A percentile compares a stretch with the other conserved stretches of the same genome.
phyloP scores from a whole-genome alignment of 2,888 invertebrate species.

The Syrista parreyssii region DNA sequence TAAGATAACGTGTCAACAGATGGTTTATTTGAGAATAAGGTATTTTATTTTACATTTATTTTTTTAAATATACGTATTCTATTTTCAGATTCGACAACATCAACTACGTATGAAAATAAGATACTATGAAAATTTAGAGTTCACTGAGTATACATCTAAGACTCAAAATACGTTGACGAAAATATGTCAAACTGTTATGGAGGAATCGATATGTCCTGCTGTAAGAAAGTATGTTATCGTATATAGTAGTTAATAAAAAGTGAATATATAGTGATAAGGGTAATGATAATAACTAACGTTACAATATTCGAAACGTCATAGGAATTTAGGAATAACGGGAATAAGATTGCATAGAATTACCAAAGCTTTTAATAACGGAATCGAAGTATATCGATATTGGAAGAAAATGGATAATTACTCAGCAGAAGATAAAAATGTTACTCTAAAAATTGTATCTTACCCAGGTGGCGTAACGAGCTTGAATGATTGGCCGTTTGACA shows the following conservation, averaged over 20 bases:
- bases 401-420: background rate
- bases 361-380: conserved; percentile 29
- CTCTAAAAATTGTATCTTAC: conserved; percentile 24
- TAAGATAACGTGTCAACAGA: background rate
- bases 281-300: background rate
- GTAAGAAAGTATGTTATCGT: conserved; percentile 22
- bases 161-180: conserved; percentile 19
- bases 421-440: conserved; percentile 6
- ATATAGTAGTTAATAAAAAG: background rate
- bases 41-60: background rate
- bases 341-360: conserved; percentile 29
- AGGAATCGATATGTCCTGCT: conserved; percentile 33
- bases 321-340: conserved; percentile 26
- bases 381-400: conserved; percentile 1
- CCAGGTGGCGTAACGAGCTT: conserved; percentile 22
- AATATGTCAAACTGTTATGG: conserved; percentile 30
- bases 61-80: background rate
- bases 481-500: conserved; percentile 32
- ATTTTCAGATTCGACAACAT: conserved; percentile 26
- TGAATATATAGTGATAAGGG: background rate
- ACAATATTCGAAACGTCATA: background rate
- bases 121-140: conserved; percentile 33
- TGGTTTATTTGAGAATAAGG: background rate
- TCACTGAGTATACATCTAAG: conserved; percentile 29
- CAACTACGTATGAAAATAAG: conserved; percentile 27